Conservation (phyloP, 2,113 vertebrate species). For the Micromys minutus region DNA sequence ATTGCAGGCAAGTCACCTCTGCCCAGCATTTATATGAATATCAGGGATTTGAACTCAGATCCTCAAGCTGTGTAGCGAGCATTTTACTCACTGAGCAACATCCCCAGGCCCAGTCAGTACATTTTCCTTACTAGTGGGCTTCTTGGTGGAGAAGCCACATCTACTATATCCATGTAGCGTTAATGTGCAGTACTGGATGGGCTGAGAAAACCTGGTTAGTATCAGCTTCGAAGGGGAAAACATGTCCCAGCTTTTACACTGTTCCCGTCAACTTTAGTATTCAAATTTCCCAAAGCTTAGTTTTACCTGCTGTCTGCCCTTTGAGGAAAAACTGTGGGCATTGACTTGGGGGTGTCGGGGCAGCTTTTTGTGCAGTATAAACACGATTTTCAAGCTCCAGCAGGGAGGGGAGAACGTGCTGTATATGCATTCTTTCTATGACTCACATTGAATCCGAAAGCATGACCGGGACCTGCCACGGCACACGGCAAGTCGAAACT, state of each 20-base stretch:
- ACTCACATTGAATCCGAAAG: neutral
- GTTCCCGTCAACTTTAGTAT: neutral
- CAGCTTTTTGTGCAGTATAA: neutral
- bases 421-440: neutral
- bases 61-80: neutral
- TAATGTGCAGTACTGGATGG: too few relatives aligned
- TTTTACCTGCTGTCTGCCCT: neutral
- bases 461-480: neutral
- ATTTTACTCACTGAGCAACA: neutral
- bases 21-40: too few relatives aligned
- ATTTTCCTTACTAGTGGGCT: neutral
- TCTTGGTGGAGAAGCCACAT: neutral
- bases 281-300: neutral
- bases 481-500: neutral
- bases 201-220: neutral
- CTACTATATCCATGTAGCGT: neutral
- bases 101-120: neutral
- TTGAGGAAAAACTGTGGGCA: neutral
- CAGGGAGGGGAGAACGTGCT: neutral
- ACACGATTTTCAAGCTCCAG: neutral
- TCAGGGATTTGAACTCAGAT: neutral
- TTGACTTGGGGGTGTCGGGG: neutral
- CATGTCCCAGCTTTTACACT: neutral
- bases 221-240: neutral
- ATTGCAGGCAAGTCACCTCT: neutral